Percentiles rank a stretch among this genome's conserved stretches.
Conservation (phyloP, 2,797 vertebrate genomes). For the Rhincodon typus region DNA sequence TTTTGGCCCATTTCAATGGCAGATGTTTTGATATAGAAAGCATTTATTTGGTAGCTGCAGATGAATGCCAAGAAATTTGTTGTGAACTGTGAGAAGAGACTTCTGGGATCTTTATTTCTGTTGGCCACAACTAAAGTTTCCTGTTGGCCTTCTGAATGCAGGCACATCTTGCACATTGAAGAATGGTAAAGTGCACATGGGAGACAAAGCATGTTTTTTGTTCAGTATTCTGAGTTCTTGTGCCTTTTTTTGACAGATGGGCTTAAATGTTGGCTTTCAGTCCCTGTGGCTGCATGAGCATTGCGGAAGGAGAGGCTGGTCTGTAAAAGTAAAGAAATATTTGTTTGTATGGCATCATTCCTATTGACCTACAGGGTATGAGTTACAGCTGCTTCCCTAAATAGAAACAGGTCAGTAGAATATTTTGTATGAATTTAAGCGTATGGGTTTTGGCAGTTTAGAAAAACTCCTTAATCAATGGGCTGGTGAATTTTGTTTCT, state of each 20-base stretch:
- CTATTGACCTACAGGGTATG: neutral
- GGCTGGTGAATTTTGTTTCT: neutral
- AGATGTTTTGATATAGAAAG: neutral
- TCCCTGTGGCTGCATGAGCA: neutral
- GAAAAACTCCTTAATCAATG: neutral
- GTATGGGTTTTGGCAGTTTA: constrained; percentile 40
- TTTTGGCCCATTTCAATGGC: neutral
- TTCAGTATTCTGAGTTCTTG: neutral
- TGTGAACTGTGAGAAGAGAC: constrained; percentile 47
- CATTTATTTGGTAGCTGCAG: constrained; percentile 7
- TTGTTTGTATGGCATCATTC: neutral
- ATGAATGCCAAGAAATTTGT: constrained; percentile 38
- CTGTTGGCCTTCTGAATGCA: constrained; percentile 42
- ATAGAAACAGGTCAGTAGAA: neutral
- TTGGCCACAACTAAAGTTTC: constrained; percentile 48
- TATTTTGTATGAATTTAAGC: constrained; percentile 39
- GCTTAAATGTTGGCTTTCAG: constrained; percentile 10
- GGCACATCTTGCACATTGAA: neutral
- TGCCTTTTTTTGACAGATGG: constrained; percentile 1
- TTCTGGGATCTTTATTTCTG: constrained; percentile 44
- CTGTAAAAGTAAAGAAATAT: neutral
- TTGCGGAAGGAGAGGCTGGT: neutral
- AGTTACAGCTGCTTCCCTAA: neutral
- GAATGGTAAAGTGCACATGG: constrained; percentile 34
- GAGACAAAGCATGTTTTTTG: constrained; percentile 15